A percentile compares a stretch with the other conserved stretches of the same genome.
phyloP scores from a whole-genome alignment of 2,113 vertebrate genomes.

The Potamarius usumacintae region DNA sequence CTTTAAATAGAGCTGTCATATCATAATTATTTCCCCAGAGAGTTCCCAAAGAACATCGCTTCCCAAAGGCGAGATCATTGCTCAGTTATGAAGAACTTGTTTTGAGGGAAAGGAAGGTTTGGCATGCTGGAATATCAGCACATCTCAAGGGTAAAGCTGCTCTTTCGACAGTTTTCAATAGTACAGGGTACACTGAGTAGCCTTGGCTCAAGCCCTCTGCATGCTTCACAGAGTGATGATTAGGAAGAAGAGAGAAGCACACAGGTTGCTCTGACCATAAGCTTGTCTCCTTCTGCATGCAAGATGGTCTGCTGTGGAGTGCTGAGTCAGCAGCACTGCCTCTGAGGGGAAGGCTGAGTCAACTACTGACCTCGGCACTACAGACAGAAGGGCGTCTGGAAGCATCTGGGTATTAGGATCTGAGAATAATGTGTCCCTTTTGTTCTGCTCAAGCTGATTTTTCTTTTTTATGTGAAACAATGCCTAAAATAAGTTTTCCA shows the following conservation, averaged over 20 bases:
- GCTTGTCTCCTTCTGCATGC: not conserved
- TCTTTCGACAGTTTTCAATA: constrained; percentile 44
- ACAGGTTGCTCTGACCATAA: constrained; percentile 11
- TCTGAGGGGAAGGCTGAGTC: not conserved
- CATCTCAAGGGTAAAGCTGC: constrained; percentile 29
- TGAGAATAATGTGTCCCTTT: not conserved
- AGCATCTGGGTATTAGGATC: not conserved
- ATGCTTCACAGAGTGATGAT: not conserved
- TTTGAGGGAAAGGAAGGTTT: not conserved
- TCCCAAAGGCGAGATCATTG: constrained; percentile 23
- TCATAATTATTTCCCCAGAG: constrained; percentile 27
- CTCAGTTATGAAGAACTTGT: not conserved
- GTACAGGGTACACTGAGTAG: not conserved
- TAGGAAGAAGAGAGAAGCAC: constrained; percentile 4
- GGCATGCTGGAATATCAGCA: constrained; percentile 3
- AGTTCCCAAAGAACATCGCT: constrained; percentile 20
- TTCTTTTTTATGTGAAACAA: not conserved
- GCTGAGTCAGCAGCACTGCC: not conserved
- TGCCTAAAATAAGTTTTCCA: not conserved
- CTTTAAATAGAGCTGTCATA: constrained; percentile 37
- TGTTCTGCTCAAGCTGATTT: not conserved
- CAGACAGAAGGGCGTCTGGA: not conserved
- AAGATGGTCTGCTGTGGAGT: not conserved
- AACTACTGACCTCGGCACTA: not conserved
- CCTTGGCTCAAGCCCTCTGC: not conserved